Percentiles rank a stretch among this genome's conserved stretches.
These are phyloP conservation scores for Hucho hucho DNA, from an alignment of 2,113 vertebrate species.

Conservation along the genomic window DNA sequence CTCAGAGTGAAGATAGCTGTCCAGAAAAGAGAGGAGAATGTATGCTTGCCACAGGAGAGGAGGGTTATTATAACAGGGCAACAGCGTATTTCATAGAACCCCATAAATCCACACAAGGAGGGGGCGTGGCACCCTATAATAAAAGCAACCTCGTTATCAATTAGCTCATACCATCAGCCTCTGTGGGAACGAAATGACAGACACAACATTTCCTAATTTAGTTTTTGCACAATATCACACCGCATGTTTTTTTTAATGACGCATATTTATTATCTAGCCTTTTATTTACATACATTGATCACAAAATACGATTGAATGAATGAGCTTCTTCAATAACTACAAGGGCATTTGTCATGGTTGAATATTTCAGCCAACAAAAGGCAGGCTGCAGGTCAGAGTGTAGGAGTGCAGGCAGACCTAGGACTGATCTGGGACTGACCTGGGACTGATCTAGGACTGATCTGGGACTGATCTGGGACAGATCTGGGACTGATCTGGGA, in stretches of 20 bases:
- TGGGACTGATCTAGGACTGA: too few relatives aligned
- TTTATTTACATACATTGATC: background rate
- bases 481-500: too few relatives aligned
- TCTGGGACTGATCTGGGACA: too few relatives aligned
- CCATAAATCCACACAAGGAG: background rate
- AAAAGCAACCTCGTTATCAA: background rate
- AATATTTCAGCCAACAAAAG: too few relatives aligned
- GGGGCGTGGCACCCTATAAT: background rate
- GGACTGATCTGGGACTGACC: too few relatives aligned
- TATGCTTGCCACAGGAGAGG: background rate
- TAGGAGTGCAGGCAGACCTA: too few relatives aligned
- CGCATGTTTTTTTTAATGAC: too few relatives aligned
- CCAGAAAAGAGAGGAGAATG: background rate
- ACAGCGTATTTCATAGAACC: background rate
- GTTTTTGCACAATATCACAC: background rate
- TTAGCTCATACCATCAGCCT: background rate
- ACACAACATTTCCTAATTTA: background rate
- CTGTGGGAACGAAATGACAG: background rate
- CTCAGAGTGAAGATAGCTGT: background rate
- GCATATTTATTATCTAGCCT: background rate
- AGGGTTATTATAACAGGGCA: background rate
- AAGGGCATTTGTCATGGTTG: too few relatives aligned
- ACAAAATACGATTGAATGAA: too few relatives aligned
- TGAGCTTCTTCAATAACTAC: too few relatives aligned
- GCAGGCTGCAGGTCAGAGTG: too few relatives aligned